phyloP scores from a whole-genome alignment of 2,113 vertebrate genomes.

The Dasyurus viverrinus region DNA sequence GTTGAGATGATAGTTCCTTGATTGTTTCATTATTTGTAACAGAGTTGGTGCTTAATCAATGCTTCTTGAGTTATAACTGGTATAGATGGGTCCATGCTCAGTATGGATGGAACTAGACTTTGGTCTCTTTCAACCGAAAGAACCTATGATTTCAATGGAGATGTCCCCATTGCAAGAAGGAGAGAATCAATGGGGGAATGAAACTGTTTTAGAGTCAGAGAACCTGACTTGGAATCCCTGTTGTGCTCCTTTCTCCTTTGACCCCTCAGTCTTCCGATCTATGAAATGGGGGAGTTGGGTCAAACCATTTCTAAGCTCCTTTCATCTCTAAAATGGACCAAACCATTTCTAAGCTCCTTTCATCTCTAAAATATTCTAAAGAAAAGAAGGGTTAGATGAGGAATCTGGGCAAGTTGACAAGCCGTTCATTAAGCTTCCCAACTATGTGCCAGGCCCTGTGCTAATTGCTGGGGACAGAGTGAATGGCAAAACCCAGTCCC shows the following conservation, averaged over 20 bases:
- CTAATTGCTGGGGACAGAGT: not conserved
- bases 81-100: not conserved
- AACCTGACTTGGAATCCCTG: not conserved
- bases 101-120: not conserved
- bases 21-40: not conserved
- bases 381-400: not conserved
- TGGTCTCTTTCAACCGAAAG: not conserved
- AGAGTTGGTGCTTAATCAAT: not conserved
- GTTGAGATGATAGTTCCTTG: not conserved
- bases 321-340: not conserved
- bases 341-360: too few relatives aligned
- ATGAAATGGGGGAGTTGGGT: not conserved
- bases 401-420: not conserved
- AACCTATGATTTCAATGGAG: not conserved
- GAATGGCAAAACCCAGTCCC: not conserved
- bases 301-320: not conserved
- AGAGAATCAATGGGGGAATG: not conserved
- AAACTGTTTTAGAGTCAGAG: too few relatives aligned
- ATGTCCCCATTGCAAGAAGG: not conserved
- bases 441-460: not conserved
- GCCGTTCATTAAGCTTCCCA: not conserved
- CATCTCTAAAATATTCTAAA: not conserved
- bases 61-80: not conserved
- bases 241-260: not conserved
- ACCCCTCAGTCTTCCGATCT: not conserved